Conservation (phyloP, 2,888 invertebrate genomes). For the Palloptera scutellata region DNA sequence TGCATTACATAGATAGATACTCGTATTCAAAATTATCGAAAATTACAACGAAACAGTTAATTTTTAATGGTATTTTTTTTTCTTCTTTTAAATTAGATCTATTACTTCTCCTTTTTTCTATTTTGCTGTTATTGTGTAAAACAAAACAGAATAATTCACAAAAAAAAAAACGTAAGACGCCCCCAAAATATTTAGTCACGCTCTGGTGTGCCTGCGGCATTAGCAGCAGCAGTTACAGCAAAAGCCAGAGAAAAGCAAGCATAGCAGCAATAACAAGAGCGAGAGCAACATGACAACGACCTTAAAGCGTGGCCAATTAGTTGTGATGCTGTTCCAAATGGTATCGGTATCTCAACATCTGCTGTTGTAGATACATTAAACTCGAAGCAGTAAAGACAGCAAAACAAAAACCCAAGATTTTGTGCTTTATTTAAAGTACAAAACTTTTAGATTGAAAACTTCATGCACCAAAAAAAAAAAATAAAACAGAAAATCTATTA, state of each 20-base stretch:
- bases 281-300: slow-evolving; percentile 55
- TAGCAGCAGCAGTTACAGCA: slow-evolving; percentile 5
- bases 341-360: not conserved
- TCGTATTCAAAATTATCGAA: no score
- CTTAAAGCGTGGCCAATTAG: slow-evolving; percentile 61
- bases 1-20: no score
- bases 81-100: no score
- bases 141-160: no score
- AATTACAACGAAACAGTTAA: no score
- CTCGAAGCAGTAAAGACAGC: not conserved
- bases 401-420: not conserved
- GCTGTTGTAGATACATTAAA: slow-evolving; percentile 8
- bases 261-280: not conserved
- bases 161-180: no score
- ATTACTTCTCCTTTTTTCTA: no score
- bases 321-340: slow-evolving; percentile 36
- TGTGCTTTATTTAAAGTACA: no score
- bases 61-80: no score
- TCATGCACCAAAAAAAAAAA: slow-evolving; percentile 32
- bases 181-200: slow-evolving; percentile 1
- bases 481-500: slow-evolving; percentile 30
- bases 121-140: no score
- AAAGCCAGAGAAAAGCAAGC: not conserved
- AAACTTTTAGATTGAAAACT: not conserved
- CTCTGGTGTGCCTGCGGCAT: not conserved